Conservation (phyloP, 2,797 vertebrate species). For the Euphonia xanthogaster region DNA sequence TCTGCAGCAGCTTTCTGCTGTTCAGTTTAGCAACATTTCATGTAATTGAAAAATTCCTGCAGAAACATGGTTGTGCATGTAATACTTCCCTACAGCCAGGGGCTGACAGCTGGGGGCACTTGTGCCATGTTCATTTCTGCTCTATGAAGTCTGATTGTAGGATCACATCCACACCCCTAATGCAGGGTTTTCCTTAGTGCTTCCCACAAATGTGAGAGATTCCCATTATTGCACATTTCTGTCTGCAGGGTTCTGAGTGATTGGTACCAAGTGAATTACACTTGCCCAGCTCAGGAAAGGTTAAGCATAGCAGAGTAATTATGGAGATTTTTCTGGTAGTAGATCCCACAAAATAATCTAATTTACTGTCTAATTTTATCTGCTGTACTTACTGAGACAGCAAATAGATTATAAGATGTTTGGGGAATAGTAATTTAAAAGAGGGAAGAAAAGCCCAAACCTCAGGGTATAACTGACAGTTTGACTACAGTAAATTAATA, state of each 20-base stretch:
- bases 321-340: slow-evolving; percentile 24
- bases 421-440: slow-evolving; percentile 31
- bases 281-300: background rate
- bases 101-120: background rate
- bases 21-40: background rate
- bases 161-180: background rate
- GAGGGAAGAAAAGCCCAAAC: background rate
- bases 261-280: background rate
- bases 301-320: slow-evolving; percentile 48
- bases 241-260: background rate
- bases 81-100: fast-evolving
- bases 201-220: background rate
- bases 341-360: slow-evolving; percentile 41
- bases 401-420: slow-evolving; percentile 43
- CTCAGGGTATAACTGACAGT: slow-evolving; percentile 9
- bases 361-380: slow-evolving; percentile 54
- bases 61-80: fast-evolving
- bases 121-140: background rate
- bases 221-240: background rate
- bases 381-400: slow-evolving; percentile 20
- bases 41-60: background rate
- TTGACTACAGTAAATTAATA: slow-evolving; percentile 29
- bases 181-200: background rate
- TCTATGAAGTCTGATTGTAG: background rate
- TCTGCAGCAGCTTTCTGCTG: background rate